Evolutionary conservation across 2,888 invertebrate species (phyloP), one percentile per base, ranked within the genome.

Genomic region (Steinernema carpocapsae): DNA sequence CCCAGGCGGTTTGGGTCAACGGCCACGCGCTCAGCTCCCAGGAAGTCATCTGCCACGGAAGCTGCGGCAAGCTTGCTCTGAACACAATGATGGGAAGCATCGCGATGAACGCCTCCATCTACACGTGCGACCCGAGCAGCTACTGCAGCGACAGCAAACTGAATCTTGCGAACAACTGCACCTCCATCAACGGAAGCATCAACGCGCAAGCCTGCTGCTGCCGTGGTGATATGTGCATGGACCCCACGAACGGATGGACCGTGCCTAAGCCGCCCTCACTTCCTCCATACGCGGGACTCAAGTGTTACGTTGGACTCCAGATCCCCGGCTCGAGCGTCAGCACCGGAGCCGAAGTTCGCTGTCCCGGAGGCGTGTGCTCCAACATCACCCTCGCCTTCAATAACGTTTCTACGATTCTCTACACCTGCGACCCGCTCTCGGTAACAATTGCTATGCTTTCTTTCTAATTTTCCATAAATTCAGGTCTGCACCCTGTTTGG

Each of bases 1-100:
- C 52, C 22, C 56, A 72, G 24, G 72, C 24, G 19, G 32, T 72
- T 52, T 72, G 64, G 42, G 32, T 72, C 24, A 72, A 72, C 24
- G 72, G 72, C 0, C 1, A 14, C 0, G 19, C 42, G 7, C 4
- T 48, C 7, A 48, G n/a, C 17, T 4, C 3, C 48, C 48, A 19
- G 4, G 48, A 48, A 48, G 19, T 48, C 48, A 19, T 48, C n/a
- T 48, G 48, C 48, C 48, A 48, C 48, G 48, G 48, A 48, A 19
- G 19, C 48, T 48, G 48, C 48, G 48, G 48, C 3, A 48, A 48
- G 19, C 7, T 48, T 19, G 2, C 48, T 14, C 14, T 48, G 6
- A 48, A 48, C 48, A 48, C 48, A 3, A 48, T 19, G 48, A 4
- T 48, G n/a, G 19, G 48, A 3, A 7, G 3, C 4, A 4, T 48